Conservation (phyloP, 2,888 invertebrate species). For the Hybos culiciformis region DNA sequence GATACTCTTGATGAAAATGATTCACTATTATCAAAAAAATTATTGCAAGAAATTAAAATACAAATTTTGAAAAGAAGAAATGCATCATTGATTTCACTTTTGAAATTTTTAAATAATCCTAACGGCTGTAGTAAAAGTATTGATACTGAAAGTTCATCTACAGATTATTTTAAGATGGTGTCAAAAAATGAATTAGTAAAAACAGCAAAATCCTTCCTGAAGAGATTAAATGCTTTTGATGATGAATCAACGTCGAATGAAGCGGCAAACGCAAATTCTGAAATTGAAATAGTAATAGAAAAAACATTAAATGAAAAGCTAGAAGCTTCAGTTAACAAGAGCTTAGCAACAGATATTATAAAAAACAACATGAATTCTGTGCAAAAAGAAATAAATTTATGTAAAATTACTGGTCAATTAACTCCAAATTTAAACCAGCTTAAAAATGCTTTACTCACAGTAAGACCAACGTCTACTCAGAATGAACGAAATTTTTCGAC, state of each 20-base stretch:
- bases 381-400: neutral
- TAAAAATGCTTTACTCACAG: neutral
- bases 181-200: neutral
- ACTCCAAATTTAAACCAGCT: neutral
- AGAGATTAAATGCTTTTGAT: neutral
- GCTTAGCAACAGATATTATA: neutral
- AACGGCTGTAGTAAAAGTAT: neutral
- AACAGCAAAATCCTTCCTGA: neutral
- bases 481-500: neutral
- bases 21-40: neutral
- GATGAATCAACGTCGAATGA: neutral
- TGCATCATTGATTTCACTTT: neutral
- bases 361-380: neutral
- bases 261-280: neutral
- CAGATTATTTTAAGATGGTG: neutral
- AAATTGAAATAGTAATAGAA: neutral
- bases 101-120: conserved; percentile 1
- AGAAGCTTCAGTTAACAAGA: neutral
- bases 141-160: neutral
- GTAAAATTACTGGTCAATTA: neutral
- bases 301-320: neutral
- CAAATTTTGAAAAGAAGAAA: neutral
- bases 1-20: neutral
- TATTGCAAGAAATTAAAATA: neutral
- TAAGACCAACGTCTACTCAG: neutral